These are phyloP conservation scores for Sebastes hopkinsi DNA, from an alignment of 2,797 vertebrate species.

Conservation along the genomic window DNA sequence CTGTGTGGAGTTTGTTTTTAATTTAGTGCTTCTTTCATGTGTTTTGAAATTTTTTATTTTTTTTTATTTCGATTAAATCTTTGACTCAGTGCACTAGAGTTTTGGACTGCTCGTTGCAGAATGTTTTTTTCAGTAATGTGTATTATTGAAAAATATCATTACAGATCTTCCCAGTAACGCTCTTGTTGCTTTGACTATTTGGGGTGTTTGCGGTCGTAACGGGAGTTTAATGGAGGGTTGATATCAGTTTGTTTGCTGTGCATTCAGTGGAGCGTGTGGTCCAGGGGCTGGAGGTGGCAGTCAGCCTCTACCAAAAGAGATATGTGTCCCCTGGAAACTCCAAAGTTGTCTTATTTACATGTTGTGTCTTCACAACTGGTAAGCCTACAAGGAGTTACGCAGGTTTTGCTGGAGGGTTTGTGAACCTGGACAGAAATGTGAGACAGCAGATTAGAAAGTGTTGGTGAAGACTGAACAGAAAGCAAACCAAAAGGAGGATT, in stretches of 20 bases:
- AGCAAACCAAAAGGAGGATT: neutral
- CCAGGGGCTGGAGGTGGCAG: neutral
- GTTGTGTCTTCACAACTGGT: neutral
- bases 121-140: too few relatives aligned
- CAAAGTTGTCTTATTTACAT: neutral
- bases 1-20: slow-evolving; percentile 1
- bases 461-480: neutral
- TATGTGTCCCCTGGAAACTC: neutral
- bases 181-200: neutral
- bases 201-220: neutral
- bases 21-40: neutral
- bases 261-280: neutral
- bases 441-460: neutral
- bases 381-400: neutral
- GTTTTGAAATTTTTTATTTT: neutral
- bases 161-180: neutral
- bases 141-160: too few relatives aligned
- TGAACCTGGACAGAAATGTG: neutral
- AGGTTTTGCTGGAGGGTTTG: neutral
- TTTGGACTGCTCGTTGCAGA: too few relatives aligned
- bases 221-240: neutral
- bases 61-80: too few relatives aligned
- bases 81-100: fast-evolving
- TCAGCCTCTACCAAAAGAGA: neutral
- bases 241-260: neutral